Evolutionary conservation across 2,113 vertebrate species (phyloP), one percentile per base, ranked within the genome.

Genomic region (Bubalus kerabau): DNA sequence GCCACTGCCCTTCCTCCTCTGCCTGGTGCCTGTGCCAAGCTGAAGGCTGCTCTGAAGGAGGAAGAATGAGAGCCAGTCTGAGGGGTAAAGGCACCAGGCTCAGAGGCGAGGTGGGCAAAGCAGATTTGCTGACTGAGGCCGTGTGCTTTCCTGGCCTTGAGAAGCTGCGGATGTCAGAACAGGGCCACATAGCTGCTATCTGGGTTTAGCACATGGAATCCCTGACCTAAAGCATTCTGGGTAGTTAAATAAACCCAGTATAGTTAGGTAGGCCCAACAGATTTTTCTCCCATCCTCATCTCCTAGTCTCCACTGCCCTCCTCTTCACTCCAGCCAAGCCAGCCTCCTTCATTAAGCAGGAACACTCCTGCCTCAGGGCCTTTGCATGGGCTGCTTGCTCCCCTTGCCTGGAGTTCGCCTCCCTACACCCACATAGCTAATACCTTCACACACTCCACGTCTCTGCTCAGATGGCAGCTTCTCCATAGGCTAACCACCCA

Each of bases 121-220:
- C 1, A 24, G 1, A 30, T 62, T 36, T 48, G 46, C 46, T 0
- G 0, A 23, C 14, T 15, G 6, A n/a, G 36, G 43, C 76, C 28
- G 4, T 13, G 3, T 14, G 32, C 17, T 30, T 19, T n/a, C 7
- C 64, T 3, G 17, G 28, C 40, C 23, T 64, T 1, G 0, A 64
- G 36, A 1, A 94, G 30, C 88, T 76, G 52, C 1, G 7, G 14
- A 56, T 46, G 21, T 60, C 40, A 32, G 17, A 48, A 85, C 12
- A 78, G 16, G 9, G 6, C 11, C 24, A 23, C 32, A 26, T 50
- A 0, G 3, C 74, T 23, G 6, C 32, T 50, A 11, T 32, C 71
- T 16, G 52, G 48, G 52, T 83, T 87, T 28, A 43, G 52, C 26
- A 43, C 74, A 10, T 16, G 64, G 67, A 32, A 48, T 46, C n/a